phyloP scores from a whole-genome alignment of 2,797 vertebrate species.

The Alauda arvensis region DNA sequence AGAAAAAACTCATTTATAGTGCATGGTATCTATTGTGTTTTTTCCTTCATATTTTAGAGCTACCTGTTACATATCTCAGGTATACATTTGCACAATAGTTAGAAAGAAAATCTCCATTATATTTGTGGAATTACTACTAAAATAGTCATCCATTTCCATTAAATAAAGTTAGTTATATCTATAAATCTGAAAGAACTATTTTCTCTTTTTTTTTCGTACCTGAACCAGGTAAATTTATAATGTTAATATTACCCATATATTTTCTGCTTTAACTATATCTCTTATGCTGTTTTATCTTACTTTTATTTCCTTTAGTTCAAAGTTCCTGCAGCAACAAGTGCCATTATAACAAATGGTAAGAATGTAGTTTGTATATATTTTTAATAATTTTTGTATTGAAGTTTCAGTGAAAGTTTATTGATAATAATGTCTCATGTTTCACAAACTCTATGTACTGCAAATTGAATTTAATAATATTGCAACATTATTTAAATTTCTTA shows the following conservation, averaged over 20 bases:
- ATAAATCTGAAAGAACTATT: neutral
- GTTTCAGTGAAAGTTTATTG: neutral
- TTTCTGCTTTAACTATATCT: neutral
- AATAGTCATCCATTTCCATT: neutral
- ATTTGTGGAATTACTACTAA: neutral
- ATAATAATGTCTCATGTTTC: neutral
- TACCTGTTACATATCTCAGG: neutral
- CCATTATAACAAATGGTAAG: constrained; percentile 98
- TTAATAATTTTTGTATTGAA: neutral
- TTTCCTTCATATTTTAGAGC: neutral
- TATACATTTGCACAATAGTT: neutral
- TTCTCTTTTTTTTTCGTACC: neutral
- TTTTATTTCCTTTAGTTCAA: constrained; percentile 83
- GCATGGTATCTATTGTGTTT: rapidly evolving
- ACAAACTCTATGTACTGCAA: neutral
- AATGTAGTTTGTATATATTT: neutral
- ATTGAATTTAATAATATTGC: neutral
- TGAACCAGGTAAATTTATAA: neutral
- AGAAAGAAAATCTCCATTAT: neutral
- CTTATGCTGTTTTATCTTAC: neutral
- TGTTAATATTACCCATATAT: neutral
- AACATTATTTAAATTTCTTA: neutral
- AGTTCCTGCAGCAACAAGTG: constrained; percentile 94
- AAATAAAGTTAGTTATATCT: neutral
- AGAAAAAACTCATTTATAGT: neutral